These are phyloP conservation scores for Barypeithes pellucidus DNA, from an alignment of 2,888 invertebrate genomes.

Conservation along the genomic window DNA sequence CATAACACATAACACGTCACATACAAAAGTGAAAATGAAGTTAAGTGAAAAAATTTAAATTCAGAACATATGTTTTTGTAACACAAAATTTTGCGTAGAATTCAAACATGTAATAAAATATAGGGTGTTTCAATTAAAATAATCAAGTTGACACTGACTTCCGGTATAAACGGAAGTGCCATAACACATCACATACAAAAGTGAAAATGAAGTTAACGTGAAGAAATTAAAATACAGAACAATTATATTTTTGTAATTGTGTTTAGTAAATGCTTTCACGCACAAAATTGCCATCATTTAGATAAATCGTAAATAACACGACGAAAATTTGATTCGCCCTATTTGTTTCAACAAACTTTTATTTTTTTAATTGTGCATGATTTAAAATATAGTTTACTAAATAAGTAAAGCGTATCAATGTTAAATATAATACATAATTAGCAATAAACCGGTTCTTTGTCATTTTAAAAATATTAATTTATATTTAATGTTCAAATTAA, in stretches of 20 bases:
- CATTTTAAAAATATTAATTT: not conserved
- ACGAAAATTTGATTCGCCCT: conserved; percentile 31
- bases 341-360: conserved; percentile 37
- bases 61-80: not conserved
- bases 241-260: not conserved
- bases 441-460: not conserved
- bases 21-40: too few relatives aligned
- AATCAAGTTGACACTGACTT: too few relatives aligned
- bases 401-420: conserved; percentile 27
- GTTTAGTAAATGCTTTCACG: conserved; percentile 8
- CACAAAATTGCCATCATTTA: not conserved
- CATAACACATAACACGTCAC: too few relatives aligned
- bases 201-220: not conserved
- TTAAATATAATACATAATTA: not conserved
- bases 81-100: too few relatives aligned
- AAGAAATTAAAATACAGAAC: not conserved
- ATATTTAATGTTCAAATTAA: too few relatives aligned
- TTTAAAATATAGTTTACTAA: conserved; percentile 27
- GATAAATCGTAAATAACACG: conserved; percentile 7
- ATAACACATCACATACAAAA: not conserved
- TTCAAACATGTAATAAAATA: too few relatives aligned
- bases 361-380: conserved; percentile 34
- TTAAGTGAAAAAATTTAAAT: not conserved
- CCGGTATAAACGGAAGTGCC: too few relatives aligned
- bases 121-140: too few relatives aligned